Evolutionary conservation across 2,113 vertebrate species (phyloP).

Genomic region (Reinhardtius hippoglossoides): DNA sequence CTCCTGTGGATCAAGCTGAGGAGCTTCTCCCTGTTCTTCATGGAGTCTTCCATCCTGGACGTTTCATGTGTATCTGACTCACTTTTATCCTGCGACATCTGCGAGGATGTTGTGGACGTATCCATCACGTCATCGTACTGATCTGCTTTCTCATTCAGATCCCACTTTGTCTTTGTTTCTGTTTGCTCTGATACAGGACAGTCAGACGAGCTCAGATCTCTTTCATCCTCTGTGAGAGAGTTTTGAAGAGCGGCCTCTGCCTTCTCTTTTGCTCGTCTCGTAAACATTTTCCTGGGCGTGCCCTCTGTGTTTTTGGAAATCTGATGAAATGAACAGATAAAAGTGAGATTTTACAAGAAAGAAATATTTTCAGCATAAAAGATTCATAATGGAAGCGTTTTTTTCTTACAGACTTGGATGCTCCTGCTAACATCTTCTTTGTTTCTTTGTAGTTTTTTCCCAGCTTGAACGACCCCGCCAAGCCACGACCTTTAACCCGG

Average conservation of each 20-base stretch:
- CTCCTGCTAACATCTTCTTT: slow-evolving; percentile 78
- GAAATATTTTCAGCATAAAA: not conserved
- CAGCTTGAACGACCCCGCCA: slow-evolving; percentile 94
- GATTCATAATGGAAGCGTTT: not conserved
- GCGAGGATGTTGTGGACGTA: not conserved
- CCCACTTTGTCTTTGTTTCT: slow-evolving; percentile 26
- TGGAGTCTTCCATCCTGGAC: not conserved
- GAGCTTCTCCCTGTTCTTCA: slow-evolving; percentile 1
- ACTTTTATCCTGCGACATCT: slow-evolving; percentile 32
- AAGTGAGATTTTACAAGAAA: not conserved
- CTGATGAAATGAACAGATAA: slow-evolving; percentile 37
- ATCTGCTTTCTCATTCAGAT: slow-evolving; percentile 21
- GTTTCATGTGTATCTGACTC: slow-evolving; percentile 7
- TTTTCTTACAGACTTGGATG: slow-evolving; percentile 85
- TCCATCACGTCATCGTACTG: slow-evolving; percentile 18
- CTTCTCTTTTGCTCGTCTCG: slow-evolving; percentile 74
- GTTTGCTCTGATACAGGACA: slow-evolving; percentile 11
- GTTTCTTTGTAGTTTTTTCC: slow-evolving; percentile 95
- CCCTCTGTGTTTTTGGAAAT: slow-evolving; percentile 57
- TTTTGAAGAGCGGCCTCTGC: slow-evolving; percentile 67
- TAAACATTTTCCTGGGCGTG: slow-evolving; percentile 73
- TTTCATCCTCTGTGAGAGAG: slow-evolving; percentile 62
- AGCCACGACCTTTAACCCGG: slow-evolving; percentile 93
- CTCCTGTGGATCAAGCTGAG: slow-evolving; percentile 7
- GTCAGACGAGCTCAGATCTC: slow-evolving; percentile 39